phyloP scores from a whole-genome alignment of 2,113 vertebrate species.

The Hippocampus zosterae region DNA sequence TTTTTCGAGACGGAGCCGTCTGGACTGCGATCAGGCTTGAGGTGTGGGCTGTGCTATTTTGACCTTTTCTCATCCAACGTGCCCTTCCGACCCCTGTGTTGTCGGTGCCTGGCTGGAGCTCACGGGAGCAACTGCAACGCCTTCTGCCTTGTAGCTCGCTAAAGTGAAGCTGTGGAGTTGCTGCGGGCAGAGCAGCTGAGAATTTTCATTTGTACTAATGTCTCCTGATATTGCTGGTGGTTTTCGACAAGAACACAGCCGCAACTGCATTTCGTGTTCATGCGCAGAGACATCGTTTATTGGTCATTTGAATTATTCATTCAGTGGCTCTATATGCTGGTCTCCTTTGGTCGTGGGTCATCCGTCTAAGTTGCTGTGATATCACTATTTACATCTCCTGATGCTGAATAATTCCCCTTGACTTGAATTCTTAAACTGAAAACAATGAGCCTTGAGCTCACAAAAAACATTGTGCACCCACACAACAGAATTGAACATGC shows the following conservation, averaged over 20 bases:
- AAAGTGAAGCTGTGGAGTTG: slow-evolving; percentile 30
- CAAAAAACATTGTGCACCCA: slow-evolving; percentile 11
- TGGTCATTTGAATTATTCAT: slow-evolving; percentile 61
- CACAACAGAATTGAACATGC: slow-evolving; percentile 19
- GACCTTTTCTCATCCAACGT: slow-evolving; percentile 32
- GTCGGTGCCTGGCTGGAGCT: slow-evolving; percentile 24
- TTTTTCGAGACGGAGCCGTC: slow-evolving; percentile 57
- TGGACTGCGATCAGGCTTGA: slow-evolving; percentile 30
- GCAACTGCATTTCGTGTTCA: slow-evolving; percentile 25
- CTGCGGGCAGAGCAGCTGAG: slow-evolving; percentile 53
- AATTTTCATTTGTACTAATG: slow-evolving; percentile 44
- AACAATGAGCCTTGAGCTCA: slow-evolving; percentile 6
- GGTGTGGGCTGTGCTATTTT: slow-evolving; percentile 43
- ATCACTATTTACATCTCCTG: background rate
- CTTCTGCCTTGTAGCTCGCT: background rate
- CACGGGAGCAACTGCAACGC: background rate
- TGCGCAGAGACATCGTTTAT: slow-evolving; percentile 43
- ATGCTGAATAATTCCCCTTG: background rate
- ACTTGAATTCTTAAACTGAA: background rate
- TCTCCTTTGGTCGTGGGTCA: slow-evolving; percentile 33
- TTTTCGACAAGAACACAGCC: slow-evolving; percentile 25
- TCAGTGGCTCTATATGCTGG: slow-evolving; percentile 34
- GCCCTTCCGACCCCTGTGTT: slow-evolving; percentile 40
- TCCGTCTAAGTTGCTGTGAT: slow-evolving; percentile 23
- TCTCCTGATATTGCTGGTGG: slow-evolving; percentile 29